A percentile compares a stretch with the other conserved stretches of the same genome.
These are phyloP conservation scores for Apis laboriosa DNA, from an alignment of 1,140 invertebrate genomes.

Conservation along the genomic window DNA sequence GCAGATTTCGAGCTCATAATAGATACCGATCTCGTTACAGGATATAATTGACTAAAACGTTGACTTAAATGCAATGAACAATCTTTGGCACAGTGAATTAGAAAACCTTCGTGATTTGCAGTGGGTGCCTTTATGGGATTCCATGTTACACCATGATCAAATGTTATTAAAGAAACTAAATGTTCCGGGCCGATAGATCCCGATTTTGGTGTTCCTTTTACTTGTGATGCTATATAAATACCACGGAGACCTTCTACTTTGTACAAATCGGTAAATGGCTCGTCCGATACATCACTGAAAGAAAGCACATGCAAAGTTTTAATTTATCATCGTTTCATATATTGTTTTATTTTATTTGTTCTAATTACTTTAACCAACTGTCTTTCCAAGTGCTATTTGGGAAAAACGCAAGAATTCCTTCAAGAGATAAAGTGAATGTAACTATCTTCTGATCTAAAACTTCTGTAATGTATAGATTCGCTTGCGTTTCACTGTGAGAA, in stretches of 20 bases:
- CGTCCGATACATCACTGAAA: conserved; percentile 87
- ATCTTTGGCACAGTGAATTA: conserved; percentile 84
- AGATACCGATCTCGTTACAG: conserved; percentile 87
- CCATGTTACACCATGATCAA: conserved; percentile 94
- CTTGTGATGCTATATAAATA: conserved; percentile 94
- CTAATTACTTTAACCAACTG: conserved; percentile 91
- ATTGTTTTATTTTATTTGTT: background rate
- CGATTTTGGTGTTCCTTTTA: conserved; percentile 82
- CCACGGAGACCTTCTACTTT: conserved; percentile 92
- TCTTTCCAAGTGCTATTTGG: conserved; percentile 89
- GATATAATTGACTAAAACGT: conserved; percentile 91
- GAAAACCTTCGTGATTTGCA: conserved; percentile 85
- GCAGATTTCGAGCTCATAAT: conserved; percentile 93
- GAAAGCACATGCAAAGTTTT: conserved; percentile 14
- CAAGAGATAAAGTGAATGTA: conserved; percentile 89
- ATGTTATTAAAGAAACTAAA: conserved; percentile 91
- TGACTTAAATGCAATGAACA: conserved; percentile 94
- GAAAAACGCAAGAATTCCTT: conserved; percentile 92
- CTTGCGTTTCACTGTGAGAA: conserved; percentile 87
- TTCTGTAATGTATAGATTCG: conserved; percentile 91
- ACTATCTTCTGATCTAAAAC: conserved; percentile 81
- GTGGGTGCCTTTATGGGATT: conserved; percentile 85
- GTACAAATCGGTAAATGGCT: conserved; percentile 94
- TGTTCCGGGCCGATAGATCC: conserved; percentile 86
- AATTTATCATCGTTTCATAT: background rate